Percentiles rank a stretch among this genome's conserved stretches.
Evolutionary conservation across 2,888 invertebrate genomes (phyloP).

Genomic region (Thera britannica): DNA sequence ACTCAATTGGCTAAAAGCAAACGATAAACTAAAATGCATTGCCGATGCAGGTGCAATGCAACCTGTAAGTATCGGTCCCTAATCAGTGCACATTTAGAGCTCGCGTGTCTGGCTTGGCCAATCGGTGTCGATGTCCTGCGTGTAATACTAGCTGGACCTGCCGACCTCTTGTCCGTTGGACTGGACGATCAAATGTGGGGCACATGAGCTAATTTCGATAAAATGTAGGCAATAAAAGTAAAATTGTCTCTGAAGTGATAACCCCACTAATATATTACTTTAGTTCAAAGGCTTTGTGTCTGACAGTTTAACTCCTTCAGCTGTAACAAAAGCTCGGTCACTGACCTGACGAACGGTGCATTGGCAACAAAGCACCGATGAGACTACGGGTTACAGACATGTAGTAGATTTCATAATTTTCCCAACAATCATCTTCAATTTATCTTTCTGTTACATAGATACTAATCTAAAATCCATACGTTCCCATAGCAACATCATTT

Average conservation of each 20-base stretch:
- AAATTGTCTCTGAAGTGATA: not conserved
- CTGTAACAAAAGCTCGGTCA: not conserved
- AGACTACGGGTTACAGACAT: not conserved
- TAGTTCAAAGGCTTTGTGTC: not conserved
- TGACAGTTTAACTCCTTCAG: not conserved
- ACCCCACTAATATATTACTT: not conserved
- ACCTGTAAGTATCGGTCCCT: slow-evolving; percentile 42
- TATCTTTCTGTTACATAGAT: not conserved
- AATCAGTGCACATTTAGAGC: slow-evolving; percentile 52
- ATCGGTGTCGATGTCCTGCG: slow-evolving; percentile 38
- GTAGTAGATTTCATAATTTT: not conserved
- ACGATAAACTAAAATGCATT: not conserved
- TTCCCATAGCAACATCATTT: not conserved
- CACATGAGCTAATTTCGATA: not conserved
- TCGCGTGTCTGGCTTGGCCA: slow-evolving; percentile 46
- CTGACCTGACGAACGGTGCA: not conserved
- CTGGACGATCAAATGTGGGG: slow-evolving; percentile 18
- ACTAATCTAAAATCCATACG: not conserved
- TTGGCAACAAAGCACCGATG: not conserved
- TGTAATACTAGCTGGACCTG: slow-evolving; percentile 30
- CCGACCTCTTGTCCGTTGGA: slow-evolving; percentile 30
- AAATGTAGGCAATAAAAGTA: not conserved
- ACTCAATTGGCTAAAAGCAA: too few species aligned
- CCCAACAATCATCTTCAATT: not conserved
- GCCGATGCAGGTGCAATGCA: slow-evolving; percentile 10